A percentile compares a stretch with the other conserved stretches of the same genome.
phyloP scores from a whole-genome alignment of 2,113 vertebrate species.

The Willisornis vidua region DNA sequence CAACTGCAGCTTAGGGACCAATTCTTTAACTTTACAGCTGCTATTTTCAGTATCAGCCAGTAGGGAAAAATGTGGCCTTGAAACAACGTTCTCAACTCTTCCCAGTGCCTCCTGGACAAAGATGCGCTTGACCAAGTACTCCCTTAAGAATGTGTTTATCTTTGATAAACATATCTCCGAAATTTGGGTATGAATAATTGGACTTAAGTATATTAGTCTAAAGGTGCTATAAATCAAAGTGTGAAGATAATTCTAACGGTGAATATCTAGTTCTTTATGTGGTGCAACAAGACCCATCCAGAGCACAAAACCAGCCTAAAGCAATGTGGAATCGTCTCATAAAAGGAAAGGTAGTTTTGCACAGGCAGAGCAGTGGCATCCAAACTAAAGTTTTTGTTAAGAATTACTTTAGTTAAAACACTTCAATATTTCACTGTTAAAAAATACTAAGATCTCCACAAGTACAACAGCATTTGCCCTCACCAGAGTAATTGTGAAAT shows the following conservation, averaged over 20 bases:
- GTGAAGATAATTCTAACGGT: background rate
- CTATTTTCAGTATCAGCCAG: background rate
- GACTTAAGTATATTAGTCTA: background rate
- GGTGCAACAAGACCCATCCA: background rate
- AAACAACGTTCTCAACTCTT: background rate
- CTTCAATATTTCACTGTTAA: background rate
- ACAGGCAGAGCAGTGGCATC: background rate
- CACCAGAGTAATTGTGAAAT: rapidly evolving
- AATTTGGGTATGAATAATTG: background rate
- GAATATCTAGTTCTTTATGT: rapidly evolving
- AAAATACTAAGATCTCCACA: background rate
- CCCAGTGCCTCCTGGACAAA: background rate
- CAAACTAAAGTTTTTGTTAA: background rate
- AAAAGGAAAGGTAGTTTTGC: background rate
- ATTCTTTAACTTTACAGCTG: background rate
- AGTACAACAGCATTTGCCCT: background rate
- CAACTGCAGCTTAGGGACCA: background rate
- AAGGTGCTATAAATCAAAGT: background rate
- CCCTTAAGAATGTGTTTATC: background rate
- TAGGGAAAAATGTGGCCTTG: background rate
- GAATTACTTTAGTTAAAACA: background rate
- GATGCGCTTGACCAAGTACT: background rate
- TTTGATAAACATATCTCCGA: background rate
- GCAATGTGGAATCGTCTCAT: rapidly evolving
- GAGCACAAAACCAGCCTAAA: background rate